Evolutionary conservation across 2,888 invertebrate genomes (phyloP).

Genomic region (Deroplatys truncata): DNA sequence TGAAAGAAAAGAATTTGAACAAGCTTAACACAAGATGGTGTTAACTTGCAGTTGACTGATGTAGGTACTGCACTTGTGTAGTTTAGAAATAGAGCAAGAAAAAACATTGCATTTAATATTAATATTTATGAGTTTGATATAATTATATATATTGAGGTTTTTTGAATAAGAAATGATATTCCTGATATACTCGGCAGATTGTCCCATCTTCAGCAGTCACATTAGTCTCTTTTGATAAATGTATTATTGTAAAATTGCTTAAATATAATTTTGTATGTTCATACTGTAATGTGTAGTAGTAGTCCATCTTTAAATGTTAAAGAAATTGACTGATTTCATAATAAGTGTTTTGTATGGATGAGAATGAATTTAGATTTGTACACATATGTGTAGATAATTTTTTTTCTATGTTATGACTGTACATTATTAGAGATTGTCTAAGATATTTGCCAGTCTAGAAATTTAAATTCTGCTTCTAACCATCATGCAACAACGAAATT

Average conservation of each 20-base stretch:
- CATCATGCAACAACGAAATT: background rate
- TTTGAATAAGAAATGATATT: background rate
- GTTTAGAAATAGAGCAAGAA: background rate
- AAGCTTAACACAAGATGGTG: background rate
- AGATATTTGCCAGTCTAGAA: background rate
- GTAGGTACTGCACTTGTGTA: background rate
- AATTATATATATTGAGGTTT: background rate
- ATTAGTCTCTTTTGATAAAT: constrained; percentile 11
- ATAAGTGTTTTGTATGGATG: constrained; percentile 9
- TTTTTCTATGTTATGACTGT: background rate
- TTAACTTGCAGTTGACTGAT: background rate
- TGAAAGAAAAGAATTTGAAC: background rate
- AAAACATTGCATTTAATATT: background rate
- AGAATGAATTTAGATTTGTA: background rate
- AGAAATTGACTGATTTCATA: background rate
- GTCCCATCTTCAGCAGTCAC: background rate
- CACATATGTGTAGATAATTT: background rate
- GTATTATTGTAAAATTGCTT: constrained; percentile 5
- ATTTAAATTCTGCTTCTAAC: background rate
- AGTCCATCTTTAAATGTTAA: background rate
- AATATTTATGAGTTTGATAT: background rate
- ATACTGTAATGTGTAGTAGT: constrained; percentile 14
- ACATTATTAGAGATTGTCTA: background rate
- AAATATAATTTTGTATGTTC: constrained; percentile 22
- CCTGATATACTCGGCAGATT: background rate